phyloP scores from a whole-genome alignment of 2,888 invertebrate species.

The Apamea crenata region DNA sequence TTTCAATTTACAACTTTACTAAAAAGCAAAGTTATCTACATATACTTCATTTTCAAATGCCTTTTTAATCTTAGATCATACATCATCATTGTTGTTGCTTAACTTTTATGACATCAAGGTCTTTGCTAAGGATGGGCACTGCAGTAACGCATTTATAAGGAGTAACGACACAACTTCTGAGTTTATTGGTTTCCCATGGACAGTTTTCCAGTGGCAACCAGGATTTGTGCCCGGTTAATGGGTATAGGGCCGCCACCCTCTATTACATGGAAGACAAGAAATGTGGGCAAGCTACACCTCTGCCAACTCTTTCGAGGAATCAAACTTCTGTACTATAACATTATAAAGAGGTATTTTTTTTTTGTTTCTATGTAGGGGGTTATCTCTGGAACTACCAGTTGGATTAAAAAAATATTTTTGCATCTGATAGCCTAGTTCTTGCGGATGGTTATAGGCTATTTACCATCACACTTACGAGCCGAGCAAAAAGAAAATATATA shows the following conservation, averaged over 20 bases:
- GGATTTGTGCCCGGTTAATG: too few species aligned
- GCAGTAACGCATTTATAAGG: neutral
- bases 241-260: too few species aligned
- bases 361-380: neutral
- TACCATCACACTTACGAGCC: neutral
- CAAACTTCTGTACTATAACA: too few species aligned
- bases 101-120: neutral
- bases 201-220: neutral
- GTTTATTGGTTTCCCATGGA: neutral
- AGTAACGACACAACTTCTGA: neutral
- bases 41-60: too few species aligned
- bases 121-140: neutral
- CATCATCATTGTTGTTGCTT: neutral
- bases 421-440: neutral
- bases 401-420: neutral
- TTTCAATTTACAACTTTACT: neutral
- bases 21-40: neutral
- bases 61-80: neutral
- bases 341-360: too few species aligned
- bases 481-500: neutral
- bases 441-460: neutral
- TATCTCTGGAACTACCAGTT: neutral
- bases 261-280: neutral
- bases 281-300: neutral
- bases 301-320: neutral